Conservation (phyloP, 92 coral and sea anemone species). For the Siderastrea siderea region DNA sequence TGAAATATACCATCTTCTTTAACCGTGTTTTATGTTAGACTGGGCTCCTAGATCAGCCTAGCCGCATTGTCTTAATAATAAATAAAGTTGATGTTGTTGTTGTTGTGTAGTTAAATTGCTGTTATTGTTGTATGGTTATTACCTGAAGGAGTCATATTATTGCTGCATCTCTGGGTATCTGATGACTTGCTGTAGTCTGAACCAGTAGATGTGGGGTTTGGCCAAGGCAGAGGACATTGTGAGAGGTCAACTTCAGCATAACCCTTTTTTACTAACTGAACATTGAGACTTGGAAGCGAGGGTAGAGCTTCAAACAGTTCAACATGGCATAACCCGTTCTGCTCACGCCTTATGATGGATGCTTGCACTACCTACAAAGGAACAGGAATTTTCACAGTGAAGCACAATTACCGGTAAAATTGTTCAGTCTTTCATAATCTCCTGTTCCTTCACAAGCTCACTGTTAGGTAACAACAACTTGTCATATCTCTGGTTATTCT, state of each 20-base stretch:
- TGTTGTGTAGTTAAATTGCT: no score
- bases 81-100: no score
- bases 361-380: conserved; percentile 21
- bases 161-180: not conserved
- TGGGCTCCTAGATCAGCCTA: no score
- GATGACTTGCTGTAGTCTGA: not conserved
- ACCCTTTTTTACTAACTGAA: conserved; percentile 23
- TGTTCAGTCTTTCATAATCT: no score
- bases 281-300: conserved; percentile 29
- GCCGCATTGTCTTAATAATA: no score
- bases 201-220: not conserved
- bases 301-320: conserved; percentile 32
- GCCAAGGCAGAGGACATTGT: not conserved
- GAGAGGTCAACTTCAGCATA: conserved; percentile 4
- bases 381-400: not conserved
- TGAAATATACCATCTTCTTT: no score
- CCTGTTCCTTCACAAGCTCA: no score
- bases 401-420: no score
- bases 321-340: conserved; percentile 16
- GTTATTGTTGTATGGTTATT: not conserved
- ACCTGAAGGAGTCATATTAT: not conserved
- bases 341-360: conserved; percentile 22
- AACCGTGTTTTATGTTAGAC: no score
- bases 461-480: no score
- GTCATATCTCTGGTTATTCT: no score